These are phyloP conservation scores for Meta bourneti DNA, from an alignment of 2,888 invertebrate species.

Conservation along the genomic window DNA sequence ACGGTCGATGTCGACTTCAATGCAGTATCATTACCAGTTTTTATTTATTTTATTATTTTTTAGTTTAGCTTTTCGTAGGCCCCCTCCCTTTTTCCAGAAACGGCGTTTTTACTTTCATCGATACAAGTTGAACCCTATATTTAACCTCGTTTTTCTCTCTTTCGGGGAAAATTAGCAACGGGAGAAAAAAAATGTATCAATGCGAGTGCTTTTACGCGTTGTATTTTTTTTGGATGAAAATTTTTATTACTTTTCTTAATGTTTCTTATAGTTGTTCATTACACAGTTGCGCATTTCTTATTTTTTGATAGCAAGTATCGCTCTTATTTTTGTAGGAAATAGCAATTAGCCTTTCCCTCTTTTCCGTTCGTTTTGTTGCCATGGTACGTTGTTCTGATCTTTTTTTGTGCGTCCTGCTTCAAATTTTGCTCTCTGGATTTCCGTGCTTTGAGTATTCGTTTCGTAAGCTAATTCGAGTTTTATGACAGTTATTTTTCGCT, in stretches of 20 bases:
- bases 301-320: constrained; percentile 13
- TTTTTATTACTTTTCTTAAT: constrained; percentile 17
- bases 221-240: constrained; percentile 8
- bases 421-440: background rate
- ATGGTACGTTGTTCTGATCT: background rate
- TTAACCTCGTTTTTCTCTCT: constrained; percentile 38
- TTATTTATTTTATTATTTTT: constrained; percentile 7
- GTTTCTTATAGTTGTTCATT: constrained; percentile 21
- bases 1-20: constrained; percentile 14
- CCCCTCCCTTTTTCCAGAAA: background rate
- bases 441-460: background rate
- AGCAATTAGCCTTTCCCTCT: constrained; percentile 15
- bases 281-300: constrained; percentile 8
- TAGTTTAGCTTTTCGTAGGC: background rate
- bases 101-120: constrained; percentile 62
- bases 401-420: background rate
- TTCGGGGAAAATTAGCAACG: constrained; percentile 17
- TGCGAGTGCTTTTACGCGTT: background rate
- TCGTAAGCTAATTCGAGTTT: background rate
- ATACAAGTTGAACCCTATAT: constrained; percentile 66
- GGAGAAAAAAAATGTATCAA: background rate
- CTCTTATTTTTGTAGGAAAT: constrained; percentile 4
- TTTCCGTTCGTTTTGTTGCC: background rate
- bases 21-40: constrained; percentile 26
- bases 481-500: background rate